phyloP scores from a whole-genome alignment of 2,797 vertebrate species.

The Acipenser ruthenus region DNA sequence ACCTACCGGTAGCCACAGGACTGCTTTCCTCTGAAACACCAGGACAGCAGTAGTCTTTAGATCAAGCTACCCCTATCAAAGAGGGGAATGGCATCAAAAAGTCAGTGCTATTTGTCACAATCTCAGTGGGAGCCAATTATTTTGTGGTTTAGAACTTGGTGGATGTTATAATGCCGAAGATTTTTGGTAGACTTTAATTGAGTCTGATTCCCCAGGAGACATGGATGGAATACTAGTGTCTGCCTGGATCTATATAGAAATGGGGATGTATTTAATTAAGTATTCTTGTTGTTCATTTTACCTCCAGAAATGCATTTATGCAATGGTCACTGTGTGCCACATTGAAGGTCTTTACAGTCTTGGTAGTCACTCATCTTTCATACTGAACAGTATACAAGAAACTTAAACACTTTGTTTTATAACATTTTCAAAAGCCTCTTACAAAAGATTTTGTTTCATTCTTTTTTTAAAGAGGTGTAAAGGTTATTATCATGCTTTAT shows the following conservation, averaged over 20 bases:
- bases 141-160: not conserved
- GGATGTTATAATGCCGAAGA: not conserved
- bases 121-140: constrained; percentile 1
- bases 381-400: too few relatives aligned
- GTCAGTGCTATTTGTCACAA: constrained; percentile 13
- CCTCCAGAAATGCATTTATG: too few relatives aligned
- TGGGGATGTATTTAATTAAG: too few relatives aligned
- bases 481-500: too few relatives aligned
- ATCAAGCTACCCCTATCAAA: constrained; percentile 1
- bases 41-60: not conserved
- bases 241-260: not conserved
- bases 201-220: not conserved
- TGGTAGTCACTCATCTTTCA: too few relatives aligned
- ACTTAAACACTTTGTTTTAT: too few relatives aligned
- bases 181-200: not conserved
- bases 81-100: constrained; percentile 5
- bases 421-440: too few relatives aligned
- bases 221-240: not conserved
- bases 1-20: not conserved
- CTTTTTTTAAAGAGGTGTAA: too few relatives aligned
- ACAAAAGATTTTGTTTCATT: too few relatives aligned
- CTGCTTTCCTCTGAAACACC: not conserved
- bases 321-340: too few relatives aligned
- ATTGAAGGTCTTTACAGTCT: too few relatives aligned
- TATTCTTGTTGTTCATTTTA: too few relatives aligned